Conservation (phyloP, 2,797 vertebrate genomes). For the Caiman crocodilus region DNA sequence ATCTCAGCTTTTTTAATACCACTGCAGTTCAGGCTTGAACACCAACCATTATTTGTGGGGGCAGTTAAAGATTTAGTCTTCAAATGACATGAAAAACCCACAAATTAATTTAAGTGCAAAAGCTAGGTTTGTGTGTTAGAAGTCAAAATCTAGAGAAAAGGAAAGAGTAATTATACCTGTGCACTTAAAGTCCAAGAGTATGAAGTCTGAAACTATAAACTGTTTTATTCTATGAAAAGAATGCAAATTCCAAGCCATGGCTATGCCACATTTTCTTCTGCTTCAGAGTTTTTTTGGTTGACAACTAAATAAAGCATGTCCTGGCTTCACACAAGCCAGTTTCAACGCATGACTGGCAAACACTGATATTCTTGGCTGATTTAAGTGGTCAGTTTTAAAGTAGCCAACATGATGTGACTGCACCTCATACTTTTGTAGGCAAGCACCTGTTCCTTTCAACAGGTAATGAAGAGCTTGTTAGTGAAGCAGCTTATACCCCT, state of each 20-base stretch:
- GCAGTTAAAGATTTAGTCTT: too few species aligned
- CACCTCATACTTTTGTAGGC: rapidly evolving
- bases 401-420: neutral
- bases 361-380: rapidly evolving
- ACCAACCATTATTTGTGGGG: too few species aligned
- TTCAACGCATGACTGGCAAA: neutral
- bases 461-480: neutral
- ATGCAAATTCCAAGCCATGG: neutral
- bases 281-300: neutral
- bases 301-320: rapidly evolving
- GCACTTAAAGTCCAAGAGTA: neutral
- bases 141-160: neutral
- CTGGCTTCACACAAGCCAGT: neutral
- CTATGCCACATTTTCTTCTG: neutral
- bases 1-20: too few species aligned
- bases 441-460: rapidly evolving
- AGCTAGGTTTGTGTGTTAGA: too few species aligned
- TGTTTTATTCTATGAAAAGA: neutral
- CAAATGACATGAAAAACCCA: too few species aligned
- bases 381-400: neutral
- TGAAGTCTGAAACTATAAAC: neutral
- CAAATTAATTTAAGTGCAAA: too few species aligned
- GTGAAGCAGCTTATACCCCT: neutral
- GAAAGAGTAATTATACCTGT: neutral
- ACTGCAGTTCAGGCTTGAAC: too few species aligned